phyloP scores from a whole-genome alignment of 2,797 vertebrate species.

The Fringilla coelebs region DNA sequence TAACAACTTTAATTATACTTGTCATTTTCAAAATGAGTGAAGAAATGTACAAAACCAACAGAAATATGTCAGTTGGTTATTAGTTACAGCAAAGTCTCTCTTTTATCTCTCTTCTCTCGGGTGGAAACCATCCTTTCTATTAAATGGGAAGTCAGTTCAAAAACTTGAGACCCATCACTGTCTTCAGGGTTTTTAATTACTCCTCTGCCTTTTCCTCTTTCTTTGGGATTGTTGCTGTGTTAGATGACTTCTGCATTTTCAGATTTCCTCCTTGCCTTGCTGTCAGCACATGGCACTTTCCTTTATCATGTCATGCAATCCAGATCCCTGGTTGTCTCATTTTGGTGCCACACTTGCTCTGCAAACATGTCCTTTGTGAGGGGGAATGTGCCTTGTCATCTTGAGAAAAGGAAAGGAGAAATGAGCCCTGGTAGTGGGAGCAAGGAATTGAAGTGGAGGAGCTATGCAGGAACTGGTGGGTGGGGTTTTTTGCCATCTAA shows the following conservation, averaged over 20 bases:
- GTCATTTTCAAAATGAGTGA: slow-evolving; percentile 66
- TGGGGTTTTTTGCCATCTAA: background rate
- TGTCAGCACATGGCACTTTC: background rate
- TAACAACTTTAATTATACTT: slow-evolving; percentile 73
- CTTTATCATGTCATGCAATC: background rate
- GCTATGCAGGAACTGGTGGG: background rate
- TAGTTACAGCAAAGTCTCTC: slow-evolving; percentile 54
- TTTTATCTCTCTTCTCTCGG: slow-evolving; percentile 58
- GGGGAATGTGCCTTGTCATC: background rate
- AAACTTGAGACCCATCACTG: slow-evolving; percentile 45
- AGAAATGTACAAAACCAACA: slow-evolving; percentile 63
- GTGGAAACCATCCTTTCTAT: slow-evolving; percentile 53
- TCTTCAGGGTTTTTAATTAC: slow-evolving; percentile 58
- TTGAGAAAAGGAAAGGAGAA: background rate
- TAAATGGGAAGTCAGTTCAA: slow-evolving; percentile 36
- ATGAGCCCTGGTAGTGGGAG: background rate
- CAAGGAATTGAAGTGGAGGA: background rate
- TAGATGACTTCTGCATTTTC: slow-evolving; percentile 10
- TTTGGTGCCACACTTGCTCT: background rate
- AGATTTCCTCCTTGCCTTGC: slow-evolving; percentile 21
- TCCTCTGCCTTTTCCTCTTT: slow-evolving; percentile 36
- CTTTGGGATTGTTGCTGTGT: background rate
- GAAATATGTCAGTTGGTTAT: slow-evolving; percentile 68
- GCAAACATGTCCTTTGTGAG: background rate
- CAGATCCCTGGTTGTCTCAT: background rate